Evolutionary conservation across 2,113 vertebrate genomes (phyloP).

Genomic region (Numida meleagris): DNA sequence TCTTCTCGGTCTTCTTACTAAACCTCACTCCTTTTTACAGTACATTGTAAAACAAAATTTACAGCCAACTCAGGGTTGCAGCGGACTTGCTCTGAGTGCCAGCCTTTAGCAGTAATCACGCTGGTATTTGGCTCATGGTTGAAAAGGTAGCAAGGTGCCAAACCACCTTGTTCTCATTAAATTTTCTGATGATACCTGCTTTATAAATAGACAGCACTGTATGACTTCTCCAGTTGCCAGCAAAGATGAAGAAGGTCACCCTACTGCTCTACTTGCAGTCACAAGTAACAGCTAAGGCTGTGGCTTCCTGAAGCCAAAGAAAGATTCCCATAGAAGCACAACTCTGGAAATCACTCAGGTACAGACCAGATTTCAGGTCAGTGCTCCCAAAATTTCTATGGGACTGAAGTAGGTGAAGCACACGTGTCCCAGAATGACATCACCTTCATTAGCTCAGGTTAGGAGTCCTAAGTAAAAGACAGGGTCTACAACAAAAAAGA

Average conservation of each 20-base stretch:
- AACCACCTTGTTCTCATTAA: slow-evolving; percentile 51
- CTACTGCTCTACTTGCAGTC: neutral
- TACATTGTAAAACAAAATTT: neutral
- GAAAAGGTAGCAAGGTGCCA: slow-evolving; percentile 34
- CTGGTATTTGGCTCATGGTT: neutral
- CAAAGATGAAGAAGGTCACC: slow-evolving; percentile 19
- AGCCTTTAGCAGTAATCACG: slow-evolving; percentile 10
- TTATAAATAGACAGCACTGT: slow-evolving; percentile 47
- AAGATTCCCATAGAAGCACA: neutral
- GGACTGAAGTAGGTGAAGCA: neutral
- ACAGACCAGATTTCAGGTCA: neutral
- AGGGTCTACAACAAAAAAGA: neutral
- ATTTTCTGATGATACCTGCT: slow-evolving; percentile 36
- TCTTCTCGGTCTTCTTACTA: neutral
- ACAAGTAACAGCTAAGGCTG: neutral
- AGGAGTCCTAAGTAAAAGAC: neutral
- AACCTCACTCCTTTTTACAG: neutral
- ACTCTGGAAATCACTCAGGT: neutral
- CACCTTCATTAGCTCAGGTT: neutral
- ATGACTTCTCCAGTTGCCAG: neutral
- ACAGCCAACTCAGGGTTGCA: neutral
- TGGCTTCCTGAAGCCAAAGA: neutral
- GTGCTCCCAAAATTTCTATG: neutral
- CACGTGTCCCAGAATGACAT: neutral
- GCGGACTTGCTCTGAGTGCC: neutral